A percentile compares a stretch with the other conserved stretches of the same genome.
Conservation (phyloP, 2,113 vertebrate genomes). For the Plectropomus leopardus region DNA sequence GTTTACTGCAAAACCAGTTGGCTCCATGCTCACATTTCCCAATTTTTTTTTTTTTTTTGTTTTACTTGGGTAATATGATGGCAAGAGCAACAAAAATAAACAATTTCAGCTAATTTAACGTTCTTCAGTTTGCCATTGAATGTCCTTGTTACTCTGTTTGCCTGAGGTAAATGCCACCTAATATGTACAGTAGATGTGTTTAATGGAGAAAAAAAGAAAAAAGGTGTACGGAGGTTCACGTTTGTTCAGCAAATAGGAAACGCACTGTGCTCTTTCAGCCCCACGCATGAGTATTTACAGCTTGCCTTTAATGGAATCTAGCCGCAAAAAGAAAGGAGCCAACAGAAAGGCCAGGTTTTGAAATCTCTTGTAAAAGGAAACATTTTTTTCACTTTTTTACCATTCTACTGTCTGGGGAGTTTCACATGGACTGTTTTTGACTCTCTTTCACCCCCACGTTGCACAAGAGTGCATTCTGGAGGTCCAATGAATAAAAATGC, state of each 20-base stretch:
- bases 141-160: conserved; percentile 25
- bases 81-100: neutral
- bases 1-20: conserved; percentile 12
- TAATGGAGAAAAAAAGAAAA: conserved; percentile 13
- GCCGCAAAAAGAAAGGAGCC: neutral
- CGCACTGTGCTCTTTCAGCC: conserved; percentile 23
- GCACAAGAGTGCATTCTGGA: conserved; percentile 76
- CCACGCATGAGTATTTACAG: conserved; percentile 59
- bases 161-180: conserved; percentile 45
- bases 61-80: no score
- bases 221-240: neutral
- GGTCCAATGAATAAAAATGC: conserved; percentile 82
- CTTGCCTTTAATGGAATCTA: conserved; percentile 46
- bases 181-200: conserved; percentile 14
- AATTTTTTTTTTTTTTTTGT: no score
- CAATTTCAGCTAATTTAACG: conserved; percentile 1
- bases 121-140: neutral
- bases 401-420: conserved; percentile 58
- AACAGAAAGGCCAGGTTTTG: conserved; percentile 22
- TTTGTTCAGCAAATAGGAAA: conserved; percentile 53
- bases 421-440: conserved; percentile 78
- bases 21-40: neutral
- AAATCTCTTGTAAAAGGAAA: conserved; percentile 46
- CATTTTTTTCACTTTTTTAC: conserved; percentile 56
- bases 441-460: conserved; percentile 70